Conservation (phyloP, 1,140 invertebrate species). For the Euura saliciscinereae region DNA sequence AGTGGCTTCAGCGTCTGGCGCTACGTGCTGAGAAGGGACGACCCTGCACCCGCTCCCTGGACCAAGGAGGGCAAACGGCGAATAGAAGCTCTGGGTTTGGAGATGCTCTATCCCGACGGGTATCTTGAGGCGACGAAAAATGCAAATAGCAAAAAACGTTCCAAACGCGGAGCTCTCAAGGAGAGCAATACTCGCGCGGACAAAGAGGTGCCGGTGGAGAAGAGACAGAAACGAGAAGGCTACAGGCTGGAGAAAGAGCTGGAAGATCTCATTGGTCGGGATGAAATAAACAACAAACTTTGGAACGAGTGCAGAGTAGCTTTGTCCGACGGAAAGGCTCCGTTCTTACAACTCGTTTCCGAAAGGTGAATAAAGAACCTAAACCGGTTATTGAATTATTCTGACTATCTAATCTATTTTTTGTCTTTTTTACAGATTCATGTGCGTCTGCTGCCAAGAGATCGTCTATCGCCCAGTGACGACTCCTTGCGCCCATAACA, state of each 20-base stretch:
- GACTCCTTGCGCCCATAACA: constrained; percentile 77
- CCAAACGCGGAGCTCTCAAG: constrained; percentile 33
- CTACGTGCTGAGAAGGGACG: constrained; percentile 80
- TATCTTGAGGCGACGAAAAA: constrained; percentile 71
- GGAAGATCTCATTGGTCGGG: constrained; percentile 63
- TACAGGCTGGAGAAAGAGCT: constrained; percentile 62
- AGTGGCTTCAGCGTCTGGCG: constrained; percentile 85
- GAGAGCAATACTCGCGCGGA: constrained; percentile 31
- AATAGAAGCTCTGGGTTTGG: constrained; percentile 43
- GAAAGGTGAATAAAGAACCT: constrained; percentile 50
- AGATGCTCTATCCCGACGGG: constrained; percentile 71
- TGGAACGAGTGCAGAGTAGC: constrained; percentile 68
- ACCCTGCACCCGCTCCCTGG: constrained; percentile 83
- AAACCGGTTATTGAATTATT: constrained; percentile 30
- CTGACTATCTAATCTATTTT: constrained; percentile 16
- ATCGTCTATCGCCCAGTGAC: constrained; percentile 76
- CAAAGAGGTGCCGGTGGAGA: constrained; percentile 30
- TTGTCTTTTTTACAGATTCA: constrained; percentile 63
- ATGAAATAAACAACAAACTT: constrained; percentile 69
- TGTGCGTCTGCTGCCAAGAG: constrained; percentile 83
- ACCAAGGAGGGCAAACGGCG: constrained; percentile 72
- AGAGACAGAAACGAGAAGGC: constrained; percentile 53
- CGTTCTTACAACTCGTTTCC: constrained; percentile 35
- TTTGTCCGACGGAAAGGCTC: constrained; percentile 56
- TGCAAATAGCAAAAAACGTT: constrained; percentile 52